Base-by-base conservation (phyloP, 2,888 invertebrate species). In the Nemoura dubitans region DNA sequence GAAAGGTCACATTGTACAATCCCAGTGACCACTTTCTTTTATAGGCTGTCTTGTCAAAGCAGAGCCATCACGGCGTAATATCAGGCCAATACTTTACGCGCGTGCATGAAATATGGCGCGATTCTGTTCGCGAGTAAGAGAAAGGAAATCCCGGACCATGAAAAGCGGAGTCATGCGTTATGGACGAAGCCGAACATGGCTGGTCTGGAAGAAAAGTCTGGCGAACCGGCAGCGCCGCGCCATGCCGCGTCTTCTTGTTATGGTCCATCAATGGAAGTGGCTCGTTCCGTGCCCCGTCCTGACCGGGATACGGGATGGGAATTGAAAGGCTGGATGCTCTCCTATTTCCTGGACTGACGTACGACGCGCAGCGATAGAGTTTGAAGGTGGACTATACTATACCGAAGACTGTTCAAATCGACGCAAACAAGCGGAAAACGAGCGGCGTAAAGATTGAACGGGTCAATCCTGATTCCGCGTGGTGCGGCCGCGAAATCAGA, bases 351-450 rank as follows among this genome's bases (percentile, higher is more conserved):
- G 81, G n/a, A 26, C 26, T 28, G 81, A 81, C 81, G 30, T 43
- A 84, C 30, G 84, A 84, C n/a, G 27, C 27, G 84, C 28, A 84
- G 27, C 16, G 59, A 76, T 43, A 2, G 84, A 76, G 84, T 84
- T 59, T 84, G 84, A 30, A 59, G 84, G 28, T 84, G 76, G 84
- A 25, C 76, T 84, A 84, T 59, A 36, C 16, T 59, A n/a, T n/a
- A 84, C 28, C 76, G 27, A 76, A 76, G 84, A 84, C 84, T 26
- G n/a, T 28, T 5, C 76, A 59, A 59, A 84, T 84, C 84, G 84
- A 27, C 59, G 84, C 84, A 84, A 84, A 59, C 84, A 84, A 84
- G 59, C 84, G 84, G 84, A 84, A 84, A 84, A 84, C 84, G 84
- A 84, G 84, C 14, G 16, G 6, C 59, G 59, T 59, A 59, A 59